Base-by-base conservation (phyloP, 1,140 invertebrate species). In the Limonius californicus region DNA sequence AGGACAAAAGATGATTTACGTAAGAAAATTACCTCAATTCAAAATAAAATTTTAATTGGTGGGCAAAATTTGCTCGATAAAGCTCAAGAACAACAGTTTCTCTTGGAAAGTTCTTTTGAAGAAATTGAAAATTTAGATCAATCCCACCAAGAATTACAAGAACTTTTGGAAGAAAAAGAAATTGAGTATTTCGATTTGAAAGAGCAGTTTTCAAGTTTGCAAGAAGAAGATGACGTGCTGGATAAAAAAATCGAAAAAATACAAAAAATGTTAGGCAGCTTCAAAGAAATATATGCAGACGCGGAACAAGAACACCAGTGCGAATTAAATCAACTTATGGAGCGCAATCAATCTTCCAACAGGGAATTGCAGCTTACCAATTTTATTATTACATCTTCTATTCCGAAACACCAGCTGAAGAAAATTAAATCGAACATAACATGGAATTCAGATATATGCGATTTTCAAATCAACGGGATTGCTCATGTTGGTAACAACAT, bases 401-500 rank as follows among this genome's bases (percentile, higher is more conserved):
- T 68, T 57, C 62, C 65, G 15, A 60, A 68, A 27, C 32, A 21
- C 0, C 39, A 62, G 14, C 18, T 63, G 14, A 56, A 62, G 8
- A 61, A 62, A 78, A 94, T 98, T 61, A 92, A 97, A 71, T 84
- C 89, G 68, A 92, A 96, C 76, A 91, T 95, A 12, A 87, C 91
- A 70, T 99, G 95, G 94, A 98, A 98, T 80, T 95, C 98, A 78
- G 95, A 98, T 70, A 95, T 97, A 53, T 96, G 95, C 14, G 97
- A 99, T 77, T 99, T 96, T 93, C 95, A 99, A 76, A 82, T 99
- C 8, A 92, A 92, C 75, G 98, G 95, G 80, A 94, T 99, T 1
- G 97, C 97, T 0, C 99, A 99, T 76, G 97, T 96, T n/a, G 97
- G 97, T 0, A 99, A 99, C 78, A 99, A 99, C 75, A 98, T 99